These are phyloP conservation scores for Drosophila lacertosa DNA, from an alignment of 1,140 invertebrate genomes.

Conservation along the genomic window DNA sequence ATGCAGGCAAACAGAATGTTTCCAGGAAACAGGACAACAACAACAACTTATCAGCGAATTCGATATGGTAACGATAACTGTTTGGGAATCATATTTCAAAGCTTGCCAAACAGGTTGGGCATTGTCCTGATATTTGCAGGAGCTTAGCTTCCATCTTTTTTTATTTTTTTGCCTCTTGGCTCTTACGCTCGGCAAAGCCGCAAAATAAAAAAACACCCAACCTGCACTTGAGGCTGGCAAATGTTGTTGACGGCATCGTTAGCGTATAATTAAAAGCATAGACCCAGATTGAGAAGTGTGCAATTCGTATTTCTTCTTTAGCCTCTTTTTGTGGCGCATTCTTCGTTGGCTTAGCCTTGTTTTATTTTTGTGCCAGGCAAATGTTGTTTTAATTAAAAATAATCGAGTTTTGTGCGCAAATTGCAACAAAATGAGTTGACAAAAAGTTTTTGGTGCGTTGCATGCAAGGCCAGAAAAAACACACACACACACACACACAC, in stretches of 20 bases:
- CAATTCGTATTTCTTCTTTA: conserved; percentile 6
- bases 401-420: conserved; percentile 72
- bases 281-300: conserved; percentile 24
- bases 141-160: neutral
- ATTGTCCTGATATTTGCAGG: conserved; percentile 19
- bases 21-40: neutral
- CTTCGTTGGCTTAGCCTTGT: neutral
- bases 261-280: conserved; percentile 56
- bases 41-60: conserved; percentile 39
- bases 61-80: conserved; percentile 41
- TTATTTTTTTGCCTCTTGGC: conserved; percentile 9
- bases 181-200: conserved; percentile 20
- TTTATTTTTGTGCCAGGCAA: conserved; percentile 25
- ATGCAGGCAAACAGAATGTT: conserved; percentile 35
- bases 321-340: neutral
- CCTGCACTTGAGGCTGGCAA: conserved; percentile 9
- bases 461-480: conserved; percentile 33
- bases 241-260: conserved; percentile 45
- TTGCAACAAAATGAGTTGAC: conserved; percentile 76
- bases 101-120: conserved; percentile 14
- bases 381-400: conserved; percentile 74
- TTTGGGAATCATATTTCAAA: conserved; percentile 54
- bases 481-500: conserved; percentile 1
- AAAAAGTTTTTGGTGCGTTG: conserved; percentile 50
- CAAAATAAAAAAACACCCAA: conserved; percentile 26